A percentile compares a stretch with the other conserved stretches of the same genome.
Conservation (phyloP, 2,888 invertebrate genomes). For the Pyralis farinalis region DNA sequence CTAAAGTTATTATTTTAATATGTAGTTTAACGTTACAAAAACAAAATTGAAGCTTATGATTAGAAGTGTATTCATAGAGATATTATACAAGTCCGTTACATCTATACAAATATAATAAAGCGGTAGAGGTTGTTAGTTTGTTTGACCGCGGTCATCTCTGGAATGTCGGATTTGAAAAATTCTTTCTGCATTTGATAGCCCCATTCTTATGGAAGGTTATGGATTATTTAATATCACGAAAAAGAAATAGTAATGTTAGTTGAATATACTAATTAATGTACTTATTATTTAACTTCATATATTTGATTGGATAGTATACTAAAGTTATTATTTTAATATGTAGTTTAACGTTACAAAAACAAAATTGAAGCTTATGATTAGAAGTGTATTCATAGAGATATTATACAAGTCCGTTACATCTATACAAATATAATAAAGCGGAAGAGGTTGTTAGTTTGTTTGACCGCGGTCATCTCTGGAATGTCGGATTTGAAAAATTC, state of each 20-base stretch:
- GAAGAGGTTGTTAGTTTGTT: too few relatives aligned
- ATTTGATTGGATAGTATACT: neutral
- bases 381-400: slow-evolving; percentile 16
- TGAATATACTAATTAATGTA: neutral
- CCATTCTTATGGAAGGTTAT: too few relatives aligned
- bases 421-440: slow-evolving; percentile 1
- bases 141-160: too few relatives aligned
- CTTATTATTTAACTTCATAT: neutral
- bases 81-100: neutral
- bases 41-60: slow-evolving; percentile 34
- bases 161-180: too few relatives aligned
- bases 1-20: neutral
- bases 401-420: neutral
- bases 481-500: too few relatives aligned
- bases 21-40: slow-evolving; percentile 1
- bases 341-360: slow-evolving; percentile 5
- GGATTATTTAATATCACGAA: too few relatives aligned
- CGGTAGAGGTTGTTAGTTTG: too few relatives aligned
- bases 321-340: neutral
- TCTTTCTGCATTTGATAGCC: too few relatives aligned
- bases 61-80: slow-evolving; percentile 21
- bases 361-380: slow-evolving; percentile 37
- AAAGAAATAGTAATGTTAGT: slow-evolving; percentile 3
- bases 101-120: neutral
- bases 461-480: too few relatives aligned